Evolutionary conservation across 2,888 invertebrate species (phyloP).

Genomic region (Disparrhopalites patrizii): DNA sequence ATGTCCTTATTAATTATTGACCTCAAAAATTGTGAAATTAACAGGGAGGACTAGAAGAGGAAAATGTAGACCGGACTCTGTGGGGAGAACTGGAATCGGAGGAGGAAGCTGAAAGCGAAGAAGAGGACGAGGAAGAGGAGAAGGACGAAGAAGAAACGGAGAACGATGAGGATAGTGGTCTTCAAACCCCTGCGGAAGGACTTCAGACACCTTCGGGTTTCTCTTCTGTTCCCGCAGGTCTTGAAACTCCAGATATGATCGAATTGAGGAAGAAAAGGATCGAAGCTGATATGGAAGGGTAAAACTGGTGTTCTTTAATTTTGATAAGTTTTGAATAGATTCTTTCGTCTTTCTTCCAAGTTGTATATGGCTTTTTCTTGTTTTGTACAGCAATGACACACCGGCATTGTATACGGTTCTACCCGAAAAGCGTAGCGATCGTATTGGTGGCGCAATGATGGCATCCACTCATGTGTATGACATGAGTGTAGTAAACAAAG

Average conservation of each 20-base stretch:
- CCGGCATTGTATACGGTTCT: conserved; percentile 92
- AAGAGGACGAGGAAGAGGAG: conserved; percentile 58
- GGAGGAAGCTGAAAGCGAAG: conserved; percentile 67
- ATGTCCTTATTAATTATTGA: background rate
- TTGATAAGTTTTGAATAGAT: background rate
- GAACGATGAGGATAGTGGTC: conserved; percentile 65
- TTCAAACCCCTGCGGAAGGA: conserved; percentile 90
- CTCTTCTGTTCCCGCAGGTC: conserved; percentile 82
- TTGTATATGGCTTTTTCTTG: background rate
- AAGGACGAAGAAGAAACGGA: conserved; percentile 60
- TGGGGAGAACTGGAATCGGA: conserved; percentile 98
- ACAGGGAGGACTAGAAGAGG: conserved; percentile 57
- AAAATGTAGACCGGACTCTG: conserved; percentile 84
- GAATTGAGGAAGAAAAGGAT: conserved; percentile 95
- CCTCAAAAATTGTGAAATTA: background rate
- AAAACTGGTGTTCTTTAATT: conserved; percentile 47
- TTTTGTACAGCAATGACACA: conserved; percentile 70
- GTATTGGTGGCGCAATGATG: conserved; percentile 91
- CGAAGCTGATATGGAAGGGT: conserved; percentile 94
- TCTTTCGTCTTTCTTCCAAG: background rate
- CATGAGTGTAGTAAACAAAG: conserved; percentile 60
- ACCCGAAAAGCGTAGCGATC: conserved; percentile 88
- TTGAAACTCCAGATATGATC: conserved; percentile 98
- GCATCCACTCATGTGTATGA: conserved; percentile 98
- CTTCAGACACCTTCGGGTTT: conserved; percentile 92